phyloP scores from a whole-genome alignment of 2,113 vertebrate genomes.

The Podilymbus podiceps region DNA sequence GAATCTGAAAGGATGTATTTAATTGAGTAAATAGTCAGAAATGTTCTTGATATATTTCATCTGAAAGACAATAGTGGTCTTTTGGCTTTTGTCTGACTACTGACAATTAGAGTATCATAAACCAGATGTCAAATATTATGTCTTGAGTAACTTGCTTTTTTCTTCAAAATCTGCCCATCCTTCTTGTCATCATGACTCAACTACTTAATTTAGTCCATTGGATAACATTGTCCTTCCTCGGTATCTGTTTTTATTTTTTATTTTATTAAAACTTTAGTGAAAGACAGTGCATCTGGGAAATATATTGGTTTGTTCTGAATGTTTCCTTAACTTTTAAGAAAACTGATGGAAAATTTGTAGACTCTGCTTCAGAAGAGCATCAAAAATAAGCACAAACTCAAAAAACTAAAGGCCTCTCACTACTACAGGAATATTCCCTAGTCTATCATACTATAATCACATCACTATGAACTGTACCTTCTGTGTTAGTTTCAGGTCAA shows the following conservation, averaged over 20 bases:
- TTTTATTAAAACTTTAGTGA: background rate
- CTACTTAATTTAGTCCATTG: background rate
- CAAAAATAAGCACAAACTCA: background rate
- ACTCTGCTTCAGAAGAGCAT: background rate
- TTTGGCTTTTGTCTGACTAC: background rate
- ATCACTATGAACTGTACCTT: background rate
- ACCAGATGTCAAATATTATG: background rate
- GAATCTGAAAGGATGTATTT: background rate
- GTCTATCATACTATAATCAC: background rate
- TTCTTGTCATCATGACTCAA: background rate
- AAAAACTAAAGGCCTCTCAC: background rate
- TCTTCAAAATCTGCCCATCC: background rate
- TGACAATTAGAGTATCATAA: background rate
- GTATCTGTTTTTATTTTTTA: background rate
- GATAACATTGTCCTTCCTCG: background rate
- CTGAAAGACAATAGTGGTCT: background rate
- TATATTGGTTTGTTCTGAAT: background rate
- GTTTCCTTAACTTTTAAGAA: background rate
- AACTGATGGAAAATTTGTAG: background rate
- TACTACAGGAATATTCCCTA: background rate
- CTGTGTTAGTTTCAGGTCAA: background rate
- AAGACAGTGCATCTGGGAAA: background rate
- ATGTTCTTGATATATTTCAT: background rate
- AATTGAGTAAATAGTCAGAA: background rate
- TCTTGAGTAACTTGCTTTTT: background rate